Percentiles rank a stretch among this genome's conserved stretches.
These are phyloP conservation scores for Drosophila funebris DNA, from an alignment of 1,140 invertebrate genomes.

Conservation along the genomic window DNA sequence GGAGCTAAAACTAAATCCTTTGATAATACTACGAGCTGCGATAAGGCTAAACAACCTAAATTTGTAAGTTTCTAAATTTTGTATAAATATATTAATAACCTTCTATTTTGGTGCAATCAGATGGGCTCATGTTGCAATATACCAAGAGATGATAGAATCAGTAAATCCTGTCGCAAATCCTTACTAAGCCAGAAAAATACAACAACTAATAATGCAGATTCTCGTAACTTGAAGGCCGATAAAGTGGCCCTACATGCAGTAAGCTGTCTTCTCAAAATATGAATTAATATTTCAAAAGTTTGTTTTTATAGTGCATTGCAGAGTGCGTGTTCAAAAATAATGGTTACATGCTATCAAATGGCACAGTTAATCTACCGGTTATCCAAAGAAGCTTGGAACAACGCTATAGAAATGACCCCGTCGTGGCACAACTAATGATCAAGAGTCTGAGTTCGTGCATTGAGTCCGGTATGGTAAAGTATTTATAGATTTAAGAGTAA, in stretches of 20 bases:
- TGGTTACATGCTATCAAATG: constrained; percentile 41
- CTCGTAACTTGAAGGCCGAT: constrained; percentile 39
- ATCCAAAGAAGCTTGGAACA: constrained; percentile 44
- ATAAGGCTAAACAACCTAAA: constrained; percentile 54
- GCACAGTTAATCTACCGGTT: constrained; percentile 32
- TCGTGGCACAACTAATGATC: constrained; percentile 35
- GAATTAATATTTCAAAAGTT: not conserved
- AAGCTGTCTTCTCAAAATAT: not conserved
- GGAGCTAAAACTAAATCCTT: constrained; percentile 7
- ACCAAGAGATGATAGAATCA: constrained; percentile 43
- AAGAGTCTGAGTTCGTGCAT: constrained; percentile 40
- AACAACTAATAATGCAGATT: constrained; percentile 23
- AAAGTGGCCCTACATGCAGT: constrained; percentile 62
- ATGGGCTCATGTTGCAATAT: constrained; percentile 54
- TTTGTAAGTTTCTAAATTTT: constrained; percentile 23
- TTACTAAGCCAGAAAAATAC: constrained; percentile 27
- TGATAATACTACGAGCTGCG: constrained; percentile 52
- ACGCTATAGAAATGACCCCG: constrained; percentile 42
- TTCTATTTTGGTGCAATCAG: not conserved
- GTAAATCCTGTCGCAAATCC: constrained; percentile 46
- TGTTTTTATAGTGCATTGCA: constrained; percentile 51
- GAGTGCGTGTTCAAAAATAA: constrained; percentile 54
- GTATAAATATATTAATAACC: not conserved
- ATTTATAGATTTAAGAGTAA: not conserved
- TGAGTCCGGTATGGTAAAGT: constrained; percentile 31